Percentiles rank a stretch among this genome's conserved stretches.
Evolutionary conservation across 1,140 invertebrate species (phyloP).

Genomic region (Philopotamus ludificatus): DNA sequence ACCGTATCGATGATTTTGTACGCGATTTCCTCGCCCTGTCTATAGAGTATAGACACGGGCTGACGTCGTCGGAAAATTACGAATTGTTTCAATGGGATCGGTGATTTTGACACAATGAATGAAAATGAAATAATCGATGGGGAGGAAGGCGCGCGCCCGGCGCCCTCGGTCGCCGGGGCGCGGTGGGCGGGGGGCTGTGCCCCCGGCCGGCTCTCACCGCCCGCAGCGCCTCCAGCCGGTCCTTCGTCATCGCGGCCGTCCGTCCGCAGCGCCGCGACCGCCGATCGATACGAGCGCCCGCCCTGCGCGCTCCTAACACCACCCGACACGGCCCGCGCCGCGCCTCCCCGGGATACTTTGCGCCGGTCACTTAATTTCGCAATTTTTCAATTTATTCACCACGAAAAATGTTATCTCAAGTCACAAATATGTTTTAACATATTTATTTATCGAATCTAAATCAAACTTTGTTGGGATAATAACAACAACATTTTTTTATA

Average conservation of each 20-base stretch:
- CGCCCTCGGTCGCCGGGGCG: background rate
- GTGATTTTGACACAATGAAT: too few relatives aligned
- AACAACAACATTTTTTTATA: too few relatives aligned
- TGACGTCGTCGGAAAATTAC: too few relatives aligned
- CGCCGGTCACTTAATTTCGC: background rate
- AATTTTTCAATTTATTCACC: too few relatives aligned
- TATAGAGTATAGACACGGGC: too few relatives aligned
- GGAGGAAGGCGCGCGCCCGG: background rate
- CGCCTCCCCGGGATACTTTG: slow-evolving; percentile 12
- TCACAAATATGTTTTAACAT: too few relatives aligned
- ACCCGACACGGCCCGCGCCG: background rate
- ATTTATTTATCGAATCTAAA: too few relatives aligned
- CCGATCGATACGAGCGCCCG: slow-evolving; percentile 3
- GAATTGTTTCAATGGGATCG: too few relatives aligned
- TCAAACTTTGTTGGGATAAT: too few relatives aligned
- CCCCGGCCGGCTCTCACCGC: slow-evolving; percentile 68
- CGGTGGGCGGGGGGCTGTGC: background rate
- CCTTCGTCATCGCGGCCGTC: slow-evolving; percentile 79
- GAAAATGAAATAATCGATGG: too few relatives aligned
- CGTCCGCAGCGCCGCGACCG: background rate
- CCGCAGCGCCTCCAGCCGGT: slow-evolving; percentile 94
- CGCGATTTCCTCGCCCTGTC: too few relatives aligned
- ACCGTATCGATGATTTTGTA: too few relatives aligned
- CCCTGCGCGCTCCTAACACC: background rate
- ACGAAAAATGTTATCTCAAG: background rate